phyloP scores from a whole-genome alignment of 64 coral and sea anemone species.

The Montipora foliosa region DNA sequence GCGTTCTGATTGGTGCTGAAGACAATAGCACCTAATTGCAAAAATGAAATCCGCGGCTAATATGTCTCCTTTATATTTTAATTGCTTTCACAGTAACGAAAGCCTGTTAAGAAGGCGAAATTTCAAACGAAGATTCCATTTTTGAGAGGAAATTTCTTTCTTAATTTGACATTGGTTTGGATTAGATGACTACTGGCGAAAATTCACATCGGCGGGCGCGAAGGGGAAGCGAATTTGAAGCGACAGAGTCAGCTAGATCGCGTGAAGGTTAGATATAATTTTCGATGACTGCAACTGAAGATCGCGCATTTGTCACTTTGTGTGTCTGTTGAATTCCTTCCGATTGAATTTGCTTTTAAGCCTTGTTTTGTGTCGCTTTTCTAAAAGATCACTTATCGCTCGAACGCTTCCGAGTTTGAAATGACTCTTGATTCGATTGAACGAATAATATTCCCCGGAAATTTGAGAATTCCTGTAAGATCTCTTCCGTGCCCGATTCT shows the following conservation, averaged over 20 bases:
- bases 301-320: constrained; percentile 49
- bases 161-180: neutral
- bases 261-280: constrained; percentile 60
- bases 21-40: constrained; percentile 86
- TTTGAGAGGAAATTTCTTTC: neutral
- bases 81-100: constrained; percentile 56
- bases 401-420: constrained; percentile 38
- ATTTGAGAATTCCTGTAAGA: constrained; percentile 35
- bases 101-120: constrained; percentile 8
- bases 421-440: constrained; percentile 30
- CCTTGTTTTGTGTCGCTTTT: constrained; percentile 28
- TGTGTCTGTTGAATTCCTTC: constrained; percentile 35
- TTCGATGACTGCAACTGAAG: constrained; percentile 32
- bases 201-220: constrained; percentile 36
- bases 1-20: constrained; percentile 37
- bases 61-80: constrained; percentile 77
- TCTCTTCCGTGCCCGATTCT: neutral
- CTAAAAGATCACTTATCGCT: constrained; percentile 41
- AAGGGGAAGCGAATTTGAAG: constrained; percentile 32
- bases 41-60: constrained; percentile 81
- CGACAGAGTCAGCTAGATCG: neutral
- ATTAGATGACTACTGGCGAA: constrained; percentile 6
- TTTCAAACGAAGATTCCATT: constrained; percentile 11
- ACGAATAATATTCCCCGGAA: constrained; percentile 61
- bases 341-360: constrained; percentile 31